phyloP scores from a whole-genome alignment of 2,113 vertebrate genomes.

The Etia nguti region DNA sequence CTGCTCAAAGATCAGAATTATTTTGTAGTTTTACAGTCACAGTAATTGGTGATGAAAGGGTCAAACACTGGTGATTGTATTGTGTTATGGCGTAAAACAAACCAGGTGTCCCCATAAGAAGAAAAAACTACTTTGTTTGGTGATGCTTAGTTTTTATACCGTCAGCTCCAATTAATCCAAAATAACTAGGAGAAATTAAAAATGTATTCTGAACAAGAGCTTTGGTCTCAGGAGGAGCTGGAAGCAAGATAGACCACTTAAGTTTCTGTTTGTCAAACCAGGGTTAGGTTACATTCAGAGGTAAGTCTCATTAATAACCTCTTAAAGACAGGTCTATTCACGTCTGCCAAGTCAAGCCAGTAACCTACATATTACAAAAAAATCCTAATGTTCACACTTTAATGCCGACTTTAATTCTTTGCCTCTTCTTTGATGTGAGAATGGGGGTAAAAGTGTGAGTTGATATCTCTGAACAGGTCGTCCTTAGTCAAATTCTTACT shows the following conservation, averaged over 20 bases:
- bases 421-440: neutral
- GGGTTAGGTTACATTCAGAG: neutral
- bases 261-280: neutral
- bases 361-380: neutral
- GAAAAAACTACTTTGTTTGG: neutral
- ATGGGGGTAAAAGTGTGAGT: neutral
- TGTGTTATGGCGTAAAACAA: neutral
- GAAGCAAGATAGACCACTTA: neutral
- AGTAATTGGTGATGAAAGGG: neutral
- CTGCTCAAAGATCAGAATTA: neutral
- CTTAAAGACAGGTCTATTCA: neutral
- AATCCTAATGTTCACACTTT: neutral
- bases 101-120: neutral
- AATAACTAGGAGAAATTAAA: neutral
- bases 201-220: neutral
- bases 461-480: neutral
- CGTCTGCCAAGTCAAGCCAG: neutral
- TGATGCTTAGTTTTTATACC: neutral
- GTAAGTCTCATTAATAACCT: neutral
- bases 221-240: neutral
- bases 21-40: neutral
- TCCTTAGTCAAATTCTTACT: neutral
- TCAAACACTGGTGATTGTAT: neutral
- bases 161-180: neutral
- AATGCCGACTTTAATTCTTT: neutral